Base-by-base conservation (phyloP, 2,888 invertebrate species). In the Eledona agricola region DNA sequence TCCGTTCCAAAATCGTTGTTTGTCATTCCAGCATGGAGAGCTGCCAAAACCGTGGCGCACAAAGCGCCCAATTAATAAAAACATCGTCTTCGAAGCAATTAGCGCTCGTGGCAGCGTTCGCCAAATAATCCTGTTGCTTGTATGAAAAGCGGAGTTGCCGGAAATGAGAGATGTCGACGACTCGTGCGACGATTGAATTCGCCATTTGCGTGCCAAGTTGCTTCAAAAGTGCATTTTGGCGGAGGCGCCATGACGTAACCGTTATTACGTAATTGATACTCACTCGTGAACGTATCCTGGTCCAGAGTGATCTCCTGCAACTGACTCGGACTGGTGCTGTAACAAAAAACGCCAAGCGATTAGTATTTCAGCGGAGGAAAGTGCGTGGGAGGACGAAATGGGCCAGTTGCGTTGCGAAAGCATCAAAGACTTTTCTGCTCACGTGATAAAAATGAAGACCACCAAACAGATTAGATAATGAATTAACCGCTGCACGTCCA, bases 291-390 rank as follows among this genome's bases (percentile, higher is more conserved):
- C 32, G 72, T 79, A 64, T 82, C 82, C 35, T 74, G 79, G 64
- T 82, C 81, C 71, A 85, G 73, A 31, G 85, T 83, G 73, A 86
- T 83, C 78, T 88, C 87, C 73, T 87, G 84, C 55, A 87, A 75
- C 69, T 84, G 84, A 58, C 86, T 81, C 9, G 88, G 87, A 71
- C 85, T 87, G 43, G 86, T 85, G 70, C 88, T 88, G 82, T 35
- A 83, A 82, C 52, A 63, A 62, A 67, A 57, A 49, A 46, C n/a
- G n/a, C n/a, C n/a, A n/a, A 23, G n/a, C 9, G 23, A 19, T 46
- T 35, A 46, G 25, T 12, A 40, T 40, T 17, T 7, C 7, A 31
- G n/a, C 22, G 23, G 17, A 42, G 26, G 23, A 10, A 19, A 19
- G 19, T 45, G 31, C 9, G 34, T 34, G 20, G 29, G 42, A 42